Conservation (phyloP, 2,113 vertebrate genomes). For the Dunckerocampus dactyliophorus region DNA sequence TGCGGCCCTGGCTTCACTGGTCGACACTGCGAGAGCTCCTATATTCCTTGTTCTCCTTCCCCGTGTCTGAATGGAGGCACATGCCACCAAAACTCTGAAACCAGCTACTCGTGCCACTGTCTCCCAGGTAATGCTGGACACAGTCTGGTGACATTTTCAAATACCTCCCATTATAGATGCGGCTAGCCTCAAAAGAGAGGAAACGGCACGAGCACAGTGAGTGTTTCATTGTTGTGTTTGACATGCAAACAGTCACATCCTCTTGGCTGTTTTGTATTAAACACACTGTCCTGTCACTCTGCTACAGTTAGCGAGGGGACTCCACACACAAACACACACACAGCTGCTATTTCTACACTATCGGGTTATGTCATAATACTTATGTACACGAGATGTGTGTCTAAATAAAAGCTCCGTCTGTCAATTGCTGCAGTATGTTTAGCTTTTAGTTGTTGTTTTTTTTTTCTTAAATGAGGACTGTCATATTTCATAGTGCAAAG, state of each 20-base stretch:
- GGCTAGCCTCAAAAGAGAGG: not conserved
- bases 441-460: no score
- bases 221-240: slow-evolving; percentile 52
- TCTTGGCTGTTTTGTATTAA: slow-evolving; percentile 24
- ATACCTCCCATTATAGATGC: not conserved
- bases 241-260: slow-evolving; percentile 51
- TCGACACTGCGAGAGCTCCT: slow-evolving; percentile 78
- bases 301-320: slow-evolving; percentile 16
- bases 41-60: slow-evolving; percentile 82
- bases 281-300: slow-evolving; percentile 16
- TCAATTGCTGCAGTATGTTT: not conserved
- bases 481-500: no score
- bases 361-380: not conserved
- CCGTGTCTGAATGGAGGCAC: slow-evolving; percentile 90
- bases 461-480: no score
- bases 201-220: not conserved
- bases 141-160: not conserved
- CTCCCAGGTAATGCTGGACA: slow-evolving; percentile 74
- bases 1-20: slow-evolving; percentile 82
- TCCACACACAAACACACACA: slow-evolving; percentile 34
- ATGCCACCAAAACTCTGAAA: slow-evolving; percentile 82
- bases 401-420: not conserved
- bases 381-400: not conserved
- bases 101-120: slow-evolving; percentile 86
- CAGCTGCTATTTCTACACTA: slow-evolving; percentile 18